Conservation (phyloP, 2,888 invertebrate genomes). For the Agrypnus murinus region DNA sequence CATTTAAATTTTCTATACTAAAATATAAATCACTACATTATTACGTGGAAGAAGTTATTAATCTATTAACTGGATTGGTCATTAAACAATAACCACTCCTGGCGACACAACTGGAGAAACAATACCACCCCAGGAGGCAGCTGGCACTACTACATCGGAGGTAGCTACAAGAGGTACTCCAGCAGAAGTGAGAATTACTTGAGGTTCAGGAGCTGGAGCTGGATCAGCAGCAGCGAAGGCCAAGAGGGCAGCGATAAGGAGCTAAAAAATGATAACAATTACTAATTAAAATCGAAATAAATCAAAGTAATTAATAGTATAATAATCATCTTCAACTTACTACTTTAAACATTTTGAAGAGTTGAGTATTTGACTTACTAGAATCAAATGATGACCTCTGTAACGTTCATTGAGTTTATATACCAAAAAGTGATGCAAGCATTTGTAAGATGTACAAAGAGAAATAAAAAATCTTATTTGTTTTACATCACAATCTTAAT, state of each 20-base stretch:
- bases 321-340: slow-evolving; percentile 47
- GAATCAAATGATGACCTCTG: slow-evolving; percentile 1
- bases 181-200: slow-evolving; percentile 5
- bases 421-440: neutral
- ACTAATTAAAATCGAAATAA: slow-evolving; percentile 4
- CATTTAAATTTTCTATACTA: too few relatives aligned
- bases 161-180: neutral
- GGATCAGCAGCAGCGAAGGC: slow-evolving; percentile 72
- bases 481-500: too few relatives aligned
- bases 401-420: neutral
- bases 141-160: neutral
- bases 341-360: slow-evolving; percentile 52
- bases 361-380: slow-evolving; percentile 1
- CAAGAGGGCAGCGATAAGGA: slow-evolving; percentile 70
- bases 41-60: too few relatives aligned
- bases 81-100: too few relatives aligned
- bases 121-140: neutral
- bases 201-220: slow-evolving; percentile 46
- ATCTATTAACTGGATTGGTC: too few relatives aligned
- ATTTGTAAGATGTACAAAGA: too few relatives aligned
- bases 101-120: neutral
- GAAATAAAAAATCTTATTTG: too few relatives aligned
- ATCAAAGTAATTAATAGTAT: neutral
- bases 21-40: too few relatives aligned
- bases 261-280: slow-evolving; percentile 64